Evolutionary conservation across 2,797 vertebrate genomes (phyloP).

Genomic region (Lacerta agilis): DNA sequence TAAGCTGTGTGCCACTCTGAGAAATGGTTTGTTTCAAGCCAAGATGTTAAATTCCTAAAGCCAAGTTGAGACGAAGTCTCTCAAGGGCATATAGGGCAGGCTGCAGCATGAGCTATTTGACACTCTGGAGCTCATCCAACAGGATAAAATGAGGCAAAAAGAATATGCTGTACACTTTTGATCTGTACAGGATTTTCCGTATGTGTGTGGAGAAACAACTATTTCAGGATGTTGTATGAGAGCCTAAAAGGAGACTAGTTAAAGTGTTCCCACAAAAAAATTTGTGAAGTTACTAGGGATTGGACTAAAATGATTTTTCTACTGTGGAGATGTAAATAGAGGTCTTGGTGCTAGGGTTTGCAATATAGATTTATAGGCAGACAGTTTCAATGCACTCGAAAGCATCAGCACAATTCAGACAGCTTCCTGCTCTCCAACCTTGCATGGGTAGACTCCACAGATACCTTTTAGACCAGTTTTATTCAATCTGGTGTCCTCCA

Average conservation of each 20-base stretch:
- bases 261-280: not conserved
- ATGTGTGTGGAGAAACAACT: not conserved
- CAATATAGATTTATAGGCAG: not conserved
- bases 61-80: slow-evolving; percentile 4
- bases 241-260: not conserved
- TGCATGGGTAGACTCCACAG: not conserved
- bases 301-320: not conserved
- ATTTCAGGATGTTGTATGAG: not conserved
- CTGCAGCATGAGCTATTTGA: not conserved
- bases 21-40: slow-evolving; percentile 25
- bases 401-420: not conserved
- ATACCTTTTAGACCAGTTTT: too few relatives aligned
- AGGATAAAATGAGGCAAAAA: slow-evolving; percentile 8
- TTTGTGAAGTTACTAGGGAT: not conserved
- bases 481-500: too few relatives aligned
- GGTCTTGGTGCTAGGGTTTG: not conserved
- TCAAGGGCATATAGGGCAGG: not conserved
- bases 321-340: not conserved
- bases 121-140: slow-evolving; percentile 4
- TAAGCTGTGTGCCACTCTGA: slow-evolving; percentile 8
- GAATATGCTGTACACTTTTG: not conserved
- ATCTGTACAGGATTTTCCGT: not conserved
- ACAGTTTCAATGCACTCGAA: not conserved
- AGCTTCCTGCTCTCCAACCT: not conserved
- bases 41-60: slow-evolving; percentile 39